A percentile compares a stretch with the other conserved stretches of the same genome.
Conservation (phyloP, 2,797 vertebrate species). For the Sebastes nivosus region DNA sequence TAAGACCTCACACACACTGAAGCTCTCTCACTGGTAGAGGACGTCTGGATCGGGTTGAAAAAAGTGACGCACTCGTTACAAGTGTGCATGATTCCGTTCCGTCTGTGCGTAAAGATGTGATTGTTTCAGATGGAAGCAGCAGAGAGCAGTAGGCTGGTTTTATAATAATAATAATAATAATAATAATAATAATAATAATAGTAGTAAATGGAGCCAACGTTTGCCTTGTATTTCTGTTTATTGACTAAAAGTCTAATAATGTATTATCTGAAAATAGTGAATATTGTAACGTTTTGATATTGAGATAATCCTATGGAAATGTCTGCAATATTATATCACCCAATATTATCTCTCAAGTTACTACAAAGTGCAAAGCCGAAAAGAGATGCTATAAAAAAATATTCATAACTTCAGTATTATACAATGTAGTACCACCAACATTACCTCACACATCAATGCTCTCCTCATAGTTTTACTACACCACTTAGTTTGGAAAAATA, state of each 20-base stretch:
- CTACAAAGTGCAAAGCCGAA: too few relatives aligned
- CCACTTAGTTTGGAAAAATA: too few relatives aligned
- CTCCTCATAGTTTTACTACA: too few relatives aligned
- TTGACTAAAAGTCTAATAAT: neutral
- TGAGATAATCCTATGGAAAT: neutral
- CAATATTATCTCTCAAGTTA: neutral
- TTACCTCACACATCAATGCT: too few relatives aligned
- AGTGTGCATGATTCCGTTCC: neutral
- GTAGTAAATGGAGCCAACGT: too few relatives aligned
- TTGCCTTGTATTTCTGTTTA: neutral
- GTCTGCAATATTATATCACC: neutral
- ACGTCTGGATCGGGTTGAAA: neutral
- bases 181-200: too few relatives aligned
- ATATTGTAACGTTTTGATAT: neutral
- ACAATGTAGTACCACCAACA: too few relatives aligned
- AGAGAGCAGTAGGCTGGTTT: neutral
- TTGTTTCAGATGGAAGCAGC: neutral
- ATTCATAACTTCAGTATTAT: too few relatives aligned
- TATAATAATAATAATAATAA: too few relatives aligned
- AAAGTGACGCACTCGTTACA: neutral
- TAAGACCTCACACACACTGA: slow-evolving; percentile 51
- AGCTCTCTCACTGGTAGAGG: neutral
- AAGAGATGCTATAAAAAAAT: too few relatives aligned
- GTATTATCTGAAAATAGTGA: neutral
- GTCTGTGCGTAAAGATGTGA: neutral